Evolutionary conservation across 2,888 invertebrate genomes (phyloP).

Genomic region (Blomia tropicalis): DNA sequence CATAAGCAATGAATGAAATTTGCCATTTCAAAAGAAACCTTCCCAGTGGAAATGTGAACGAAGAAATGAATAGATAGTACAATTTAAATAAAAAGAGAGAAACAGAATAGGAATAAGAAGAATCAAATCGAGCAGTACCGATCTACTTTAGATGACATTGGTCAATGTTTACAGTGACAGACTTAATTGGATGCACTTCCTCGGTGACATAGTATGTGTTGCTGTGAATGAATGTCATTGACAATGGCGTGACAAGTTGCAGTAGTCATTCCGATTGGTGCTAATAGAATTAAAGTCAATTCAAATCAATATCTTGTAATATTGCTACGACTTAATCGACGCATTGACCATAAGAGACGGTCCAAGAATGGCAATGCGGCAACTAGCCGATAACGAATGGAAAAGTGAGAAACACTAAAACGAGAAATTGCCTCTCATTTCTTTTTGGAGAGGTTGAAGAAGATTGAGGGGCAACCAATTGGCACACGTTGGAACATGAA

Average conservation of each 20-base stretch:
- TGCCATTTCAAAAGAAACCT: not conserved
- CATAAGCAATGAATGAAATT: not conserved
- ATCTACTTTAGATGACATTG: not conserved
- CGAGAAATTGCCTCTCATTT: too few relatives aligned
- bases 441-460: too few relatives aligned
- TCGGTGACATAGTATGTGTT: not conserved
- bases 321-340: too few relatives aligned
- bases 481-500: too few relatives aligned
- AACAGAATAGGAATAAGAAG: not conserved
- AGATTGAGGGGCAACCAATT: too few relatives aligned
- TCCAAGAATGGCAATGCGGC: slow-evolving; percentile 2
- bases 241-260: slow-evolving; percentile 4
- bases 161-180: not conserved
- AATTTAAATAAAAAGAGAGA: not conserved
- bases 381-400: not conserved
- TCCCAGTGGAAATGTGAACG: not conserved
- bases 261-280: not conserved
- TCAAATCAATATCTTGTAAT: slow-evolving; percentile 11
- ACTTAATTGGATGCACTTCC: not conserved
- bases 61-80: not conserved
- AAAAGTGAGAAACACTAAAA: too few relatives aligned
- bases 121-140: not conserved
- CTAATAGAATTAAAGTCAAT: slow-evolving; percentile 16
- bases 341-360: too few relatives aligned
- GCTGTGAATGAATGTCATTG: not conserved